phyloP scores from a whole-genome alignment of 1,140 invertebrate species.

The Plectus sambesii region DNA sequence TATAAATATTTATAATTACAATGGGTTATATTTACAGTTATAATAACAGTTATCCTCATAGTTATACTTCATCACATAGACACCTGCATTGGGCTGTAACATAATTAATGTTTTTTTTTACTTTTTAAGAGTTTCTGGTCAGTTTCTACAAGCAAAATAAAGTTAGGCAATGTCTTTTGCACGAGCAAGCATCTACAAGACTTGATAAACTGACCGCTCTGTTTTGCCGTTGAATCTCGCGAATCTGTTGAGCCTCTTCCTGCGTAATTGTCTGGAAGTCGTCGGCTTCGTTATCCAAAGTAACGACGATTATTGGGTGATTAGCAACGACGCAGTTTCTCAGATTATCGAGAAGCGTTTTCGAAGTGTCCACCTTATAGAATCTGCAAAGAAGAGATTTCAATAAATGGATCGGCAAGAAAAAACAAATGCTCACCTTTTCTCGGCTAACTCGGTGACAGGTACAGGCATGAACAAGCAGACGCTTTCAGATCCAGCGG shows the following conservation, averaged over 20 bases:
- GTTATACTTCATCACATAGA: no score
- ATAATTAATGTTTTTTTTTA: no score
- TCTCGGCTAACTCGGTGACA: constrained; percentile 1
- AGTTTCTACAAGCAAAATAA: no score
- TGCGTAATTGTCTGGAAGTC: constrained; percentile 10
- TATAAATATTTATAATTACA: no score
- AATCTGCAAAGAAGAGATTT: constrained; percentile 14
- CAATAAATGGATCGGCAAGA: no score
- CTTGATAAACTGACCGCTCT: no score
- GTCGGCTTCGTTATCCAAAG: constrained; percentile 12
- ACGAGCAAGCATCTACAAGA: no score
- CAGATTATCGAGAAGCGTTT: constrained; percentile 20
- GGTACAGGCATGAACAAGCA: constrained; percentile 21
- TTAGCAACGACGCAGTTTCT: constrained; percentile 22
- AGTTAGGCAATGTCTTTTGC: no score
- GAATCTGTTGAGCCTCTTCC: constrained; percentile 14
- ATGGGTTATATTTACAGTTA: no score
- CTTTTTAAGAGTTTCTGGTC: no score
- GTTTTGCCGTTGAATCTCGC: constrained; percentile 1
- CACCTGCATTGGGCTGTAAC: no score
- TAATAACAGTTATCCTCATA: no score
- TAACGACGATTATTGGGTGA: constrained; percentile 21
- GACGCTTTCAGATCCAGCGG: constrained; percentile 13
- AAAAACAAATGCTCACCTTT: constrained; percentile 15
- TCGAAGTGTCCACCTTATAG: constrained; percentile 17